Conservation (phyloP, 1,140 invertebrate genomes). For the Drosophila sechellia region DNA sequence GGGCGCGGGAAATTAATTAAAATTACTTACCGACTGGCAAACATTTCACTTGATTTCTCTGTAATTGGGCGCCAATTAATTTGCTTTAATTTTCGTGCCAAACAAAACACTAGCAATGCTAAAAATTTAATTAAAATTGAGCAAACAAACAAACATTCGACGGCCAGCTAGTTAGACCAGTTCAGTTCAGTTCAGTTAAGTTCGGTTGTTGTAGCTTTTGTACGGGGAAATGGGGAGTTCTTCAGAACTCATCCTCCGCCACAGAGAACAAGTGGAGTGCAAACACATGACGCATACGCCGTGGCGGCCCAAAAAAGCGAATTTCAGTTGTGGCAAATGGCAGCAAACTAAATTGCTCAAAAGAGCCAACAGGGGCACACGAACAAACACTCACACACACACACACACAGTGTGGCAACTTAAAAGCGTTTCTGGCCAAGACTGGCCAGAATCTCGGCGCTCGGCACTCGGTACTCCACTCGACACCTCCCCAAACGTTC, state of each 20-base stretch:
- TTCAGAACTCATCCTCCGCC: constrained; percentile 25
- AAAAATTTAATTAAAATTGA: constrained; percentile 73
- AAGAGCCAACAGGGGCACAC: constrained; percentile 28
- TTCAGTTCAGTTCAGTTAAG: neutral
- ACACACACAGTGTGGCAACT: constrained; percentile 4
- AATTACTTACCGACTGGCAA: constrained; percentile 54
- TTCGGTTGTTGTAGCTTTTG: constrained; percentile 12
- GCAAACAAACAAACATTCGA: constrained; percentile 33
- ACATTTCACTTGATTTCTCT: constrained; percentile 45
- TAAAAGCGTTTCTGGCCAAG: constrained; percentile 21
- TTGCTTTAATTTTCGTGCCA: constrained; percentile 55
- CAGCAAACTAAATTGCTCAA: constrained; percentile 64
- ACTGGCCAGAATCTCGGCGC: constrained; percentile 27
- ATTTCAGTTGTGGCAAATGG: constrained; percentile 72
- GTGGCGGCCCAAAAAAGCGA: constrained; percentile 52
- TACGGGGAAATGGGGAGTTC: constrained; percentile 2
- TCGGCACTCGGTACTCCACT: constrained; percentile 20
- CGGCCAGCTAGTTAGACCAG: constrained; percentile 34
- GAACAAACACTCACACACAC: neutral
- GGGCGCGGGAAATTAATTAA: constrained; percentile 61
- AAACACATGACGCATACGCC: constrained; percentile 66
- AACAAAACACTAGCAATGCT: constrained; percentile 55
- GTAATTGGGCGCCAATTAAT: constrained; percentile 54
- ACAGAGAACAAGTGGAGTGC: constrained; percentile 57
- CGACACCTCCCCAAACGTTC: constrained; percentile 14